Percentiles rank a stretch among this genome's conserved stretches.
These are phyloP conservation scores for Drosophila serrata DNA, from an alignment of 1,140 invertebrate genomes.

Conservation along the genomic window DNA sequence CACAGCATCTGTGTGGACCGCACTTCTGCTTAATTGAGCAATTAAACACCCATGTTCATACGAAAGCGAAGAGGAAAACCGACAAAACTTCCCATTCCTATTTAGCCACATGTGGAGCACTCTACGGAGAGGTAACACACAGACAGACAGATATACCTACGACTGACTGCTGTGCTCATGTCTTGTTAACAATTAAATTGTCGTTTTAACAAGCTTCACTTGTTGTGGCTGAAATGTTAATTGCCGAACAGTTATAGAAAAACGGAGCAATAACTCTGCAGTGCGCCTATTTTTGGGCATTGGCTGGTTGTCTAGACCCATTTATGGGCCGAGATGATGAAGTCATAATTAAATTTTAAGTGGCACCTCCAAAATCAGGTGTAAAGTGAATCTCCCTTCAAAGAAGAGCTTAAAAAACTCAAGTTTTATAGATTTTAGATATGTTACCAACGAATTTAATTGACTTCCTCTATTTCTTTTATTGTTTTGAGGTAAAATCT, in stretches of 20 bases:
- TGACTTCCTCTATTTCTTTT: background rate
- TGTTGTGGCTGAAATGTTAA: constrained; percentile 81
- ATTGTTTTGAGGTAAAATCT: background rate
- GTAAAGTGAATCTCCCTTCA: constrained; percentile 43
- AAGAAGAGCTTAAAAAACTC: constrained; percentile 1
- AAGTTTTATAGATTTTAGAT: background rate
- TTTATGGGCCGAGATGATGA: constrained; percentile 64
- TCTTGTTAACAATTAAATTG: constrained; percentile 85
- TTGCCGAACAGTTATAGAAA: constrained; percentile 85
- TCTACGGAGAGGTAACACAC: constrained; percentile 19
- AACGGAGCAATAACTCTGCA: constrained; percentile 55
- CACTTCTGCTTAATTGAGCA: constrained; percentile 83
- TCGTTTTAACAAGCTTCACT: constrained; percentile 84
- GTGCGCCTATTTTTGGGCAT: constrained; percentile 77
- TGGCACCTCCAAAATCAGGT: constrained; percentile 38
- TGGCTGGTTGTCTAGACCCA: constrained; percentile 52
- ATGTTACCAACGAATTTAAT: no score
- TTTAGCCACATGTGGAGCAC: constrained; percentile 78
- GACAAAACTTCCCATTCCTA: constrained; percentile 67
- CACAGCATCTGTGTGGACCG: constrained; percentile 62
- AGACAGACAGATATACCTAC: constrained; percentile 6
- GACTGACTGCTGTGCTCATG: constrained; percentile 51
- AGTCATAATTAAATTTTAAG: constrained; percentile 74
- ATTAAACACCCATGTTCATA: constrained; percentile 81
- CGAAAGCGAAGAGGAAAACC: constrained; percentile 57